These are phyloP conservation scores for Malurus melanocephalus DNA, from an alignment of 2,113 vertebrate species.

Conservation along the genomic window DNA sequence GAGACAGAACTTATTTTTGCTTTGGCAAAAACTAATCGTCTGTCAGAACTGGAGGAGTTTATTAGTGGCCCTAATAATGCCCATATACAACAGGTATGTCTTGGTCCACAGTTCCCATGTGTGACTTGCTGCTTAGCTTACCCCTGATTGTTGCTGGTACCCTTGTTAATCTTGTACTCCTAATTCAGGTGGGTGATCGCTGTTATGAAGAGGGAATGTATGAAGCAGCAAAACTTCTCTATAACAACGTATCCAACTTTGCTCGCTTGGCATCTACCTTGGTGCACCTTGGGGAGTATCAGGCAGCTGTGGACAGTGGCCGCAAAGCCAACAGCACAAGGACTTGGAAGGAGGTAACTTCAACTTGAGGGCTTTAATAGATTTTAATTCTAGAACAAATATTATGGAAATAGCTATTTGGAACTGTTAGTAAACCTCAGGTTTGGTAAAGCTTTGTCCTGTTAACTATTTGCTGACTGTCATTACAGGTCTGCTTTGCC, in stretches of 20 bases:
- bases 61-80: conserved; percentile 90
- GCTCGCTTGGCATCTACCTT: conserved; percentile 87
- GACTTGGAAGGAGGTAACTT: conserved; percentile 89
- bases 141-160: not conserved
- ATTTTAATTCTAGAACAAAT: not conserved
- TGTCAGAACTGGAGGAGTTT: conserved; percentile 89
- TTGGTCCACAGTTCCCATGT: not conserved
- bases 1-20: conserved; percentile 93
- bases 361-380: not conserved
- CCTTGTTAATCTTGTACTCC: not conserved
- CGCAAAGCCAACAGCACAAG: conserved; percentile 89
- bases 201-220: conserved; percentile 89
- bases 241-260: conserved; percentile 89
- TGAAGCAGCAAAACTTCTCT: conserved; percentile 86
- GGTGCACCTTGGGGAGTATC: conserved; percentile 88
- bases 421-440: not conserved
- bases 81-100: conserved; percentile 87
- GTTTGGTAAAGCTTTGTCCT: not conserved
- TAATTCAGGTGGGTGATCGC: conserved; percentile 84
- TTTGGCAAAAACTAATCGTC: conserved; percentile 87
- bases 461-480: not conserved
- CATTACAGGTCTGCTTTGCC: conserved; percentile 86
- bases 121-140: not conserved
- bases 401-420: not conserved
- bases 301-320: conserved; percentile 89